Base-by-base conservation (phyloP, 2,888 invertebrate genomes). In the Xylota sylvarum region DNA sequence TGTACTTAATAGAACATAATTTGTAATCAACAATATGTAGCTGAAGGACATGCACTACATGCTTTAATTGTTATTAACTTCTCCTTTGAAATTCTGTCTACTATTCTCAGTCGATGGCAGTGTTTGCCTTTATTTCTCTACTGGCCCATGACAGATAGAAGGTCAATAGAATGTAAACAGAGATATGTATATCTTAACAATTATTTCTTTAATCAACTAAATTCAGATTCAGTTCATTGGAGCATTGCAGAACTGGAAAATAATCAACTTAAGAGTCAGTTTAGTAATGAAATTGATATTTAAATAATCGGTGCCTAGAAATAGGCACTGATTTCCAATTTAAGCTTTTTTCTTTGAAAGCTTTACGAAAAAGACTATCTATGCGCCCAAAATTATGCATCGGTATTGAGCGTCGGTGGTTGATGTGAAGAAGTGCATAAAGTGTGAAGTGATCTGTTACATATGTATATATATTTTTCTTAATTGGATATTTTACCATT, bases 311-410 rank as follows among this genome's bases (percentile, higher is more conserved):
- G 10, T 30, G n/a, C 67, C 67, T 52, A 69, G 1, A 27, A 69
- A 27, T 69, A 69, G 52, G 50, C 67, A 69, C n/a, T 40, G 37
- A 52, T 52, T 40, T 27, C 14, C 10, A 2, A 1, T 2, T 9
- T 37, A 2, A 6, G 23, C 14, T 67, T 23, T 52, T 37, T 5
- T 1, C 6, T 23, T 2, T 4, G 17, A 69, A 40, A 69, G 35
- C 35, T 58, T n/a, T 6, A 14, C 27, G 0, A 4, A 35, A 37
- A 1, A 12, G 5, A n/a, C 5, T 30, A 37, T 23, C 0, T 27
- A 23, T 23, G 23, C 1, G 46, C 52, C 67, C 52, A 23, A 52
- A 27, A 27, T 23, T 40, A 69, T 52, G 67, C 40, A 40, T 14
- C 9, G 10, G 14, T 23, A 27, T 14, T n/a, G 0, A 2, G 52